These are phyloP conservation scores for Fringilla coelebs DNA, from an alignment of 2,797 vertebrate genomes.

Conservation along the genomic window DNA sequence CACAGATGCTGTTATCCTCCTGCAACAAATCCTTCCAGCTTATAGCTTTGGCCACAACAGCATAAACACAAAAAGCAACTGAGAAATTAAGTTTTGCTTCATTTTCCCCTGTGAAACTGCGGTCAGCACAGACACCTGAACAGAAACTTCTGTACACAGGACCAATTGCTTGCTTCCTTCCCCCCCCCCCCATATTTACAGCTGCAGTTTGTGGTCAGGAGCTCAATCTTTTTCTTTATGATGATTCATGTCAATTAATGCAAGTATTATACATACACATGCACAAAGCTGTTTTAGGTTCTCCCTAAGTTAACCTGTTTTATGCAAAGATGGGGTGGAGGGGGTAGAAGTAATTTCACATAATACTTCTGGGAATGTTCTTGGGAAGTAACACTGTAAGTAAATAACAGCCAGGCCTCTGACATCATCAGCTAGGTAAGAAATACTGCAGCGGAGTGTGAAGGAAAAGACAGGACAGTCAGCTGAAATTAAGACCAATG, in stretches of 20 bases:
- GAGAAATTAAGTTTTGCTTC: background rate
- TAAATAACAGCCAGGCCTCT: background rate
- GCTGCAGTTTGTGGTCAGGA: background rate
- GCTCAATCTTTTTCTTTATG: background rate
- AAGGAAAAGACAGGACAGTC: background rate
- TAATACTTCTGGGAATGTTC: background rate
- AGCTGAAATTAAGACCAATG: background rate
- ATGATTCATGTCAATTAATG: background rate
- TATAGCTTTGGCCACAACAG: background rate
- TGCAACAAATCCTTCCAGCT: background rate
- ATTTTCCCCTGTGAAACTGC: rapidly evolving
- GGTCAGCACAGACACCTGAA: background rate
- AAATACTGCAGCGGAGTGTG: background rate
- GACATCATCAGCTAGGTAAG: background rate
- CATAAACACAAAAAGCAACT: background rate
- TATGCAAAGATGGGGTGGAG: background rate
- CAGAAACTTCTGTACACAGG: background rate
- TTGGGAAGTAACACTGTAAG: background rate
- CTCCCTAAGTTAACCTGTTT: background rate
- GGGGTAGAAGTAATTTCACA: background rate
- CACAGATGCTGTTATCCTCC: background rate
- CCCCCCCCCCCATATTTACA: background rate
- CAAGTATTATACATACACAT: background rate
- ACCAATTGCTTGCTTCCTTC: background rate
- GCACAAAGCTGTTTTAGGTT: background rate